Base-by-base conservation (phyloP, 35 echinoderm and acorn worm species). In the Ophioderma brevispina region DNA sequence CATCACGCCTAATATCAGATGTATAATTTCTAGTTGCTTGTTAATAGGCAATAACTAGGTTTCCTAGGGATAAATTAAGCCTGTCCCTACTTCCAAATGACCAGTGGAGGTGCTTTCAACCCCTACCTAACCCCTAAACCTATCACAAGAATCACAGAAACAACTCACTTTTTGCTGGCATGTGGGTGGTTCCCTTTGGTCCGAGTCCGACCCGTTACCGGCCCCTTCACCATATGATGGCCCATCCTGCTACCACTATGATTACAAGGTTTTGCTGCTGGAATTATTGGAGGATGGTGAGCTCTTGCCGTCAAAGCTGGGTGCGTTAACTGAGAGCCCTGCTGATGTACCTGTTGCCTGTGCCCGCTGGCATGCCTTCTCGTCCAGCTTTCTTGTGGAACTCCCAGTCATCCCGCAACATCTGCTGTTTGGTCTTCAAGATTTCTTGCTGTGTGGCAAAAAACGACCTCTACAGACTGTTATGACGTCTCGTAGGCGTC, bases 341-440 rank as follows among this genome's bases (percentile, higher is more conserved):
- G 59, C 59, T 46, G 41, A 46, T 46, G 41, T 17, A 17, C 41
- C 41, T 46, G 41, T 46, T 70, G 59, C 23, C n/a, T 70, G 59
- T 4, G 59, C 59, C n/a, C 59, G 5, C 59, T 70, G n/a, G 59
- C 59, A 70, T 70, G 28, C 59, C 59, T 25, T 70, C n/a, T 25
- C n/a, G 10, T 70, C 10, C 59, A 70, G n/a, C 10, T 30, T 70
- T 80, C 35, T 89, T 89, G 13, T 79, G 78, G 40, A 89, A 89
- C 33, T 89, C 87, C 87, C 87, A 89, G 77, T 89, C 87, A 14
- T 35, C 86, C 25, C 78, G 32, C 33, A 89, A 37, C 77, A 80
- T 89, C 35, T 80, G 75, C 43, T 89, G 87, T 89, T 89, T 89
- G 49, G 87, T 55, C 78, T 89, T 89, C 33, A 89, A 33, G 52